A percentile compares a stretch with the other conserved stretches of the same genome.
These are phyloP conservation scores for Agrypnus murinus DNA, from an alignment of 2,888 invertebrate genomes.

Conservation along the genomic window DNA sequence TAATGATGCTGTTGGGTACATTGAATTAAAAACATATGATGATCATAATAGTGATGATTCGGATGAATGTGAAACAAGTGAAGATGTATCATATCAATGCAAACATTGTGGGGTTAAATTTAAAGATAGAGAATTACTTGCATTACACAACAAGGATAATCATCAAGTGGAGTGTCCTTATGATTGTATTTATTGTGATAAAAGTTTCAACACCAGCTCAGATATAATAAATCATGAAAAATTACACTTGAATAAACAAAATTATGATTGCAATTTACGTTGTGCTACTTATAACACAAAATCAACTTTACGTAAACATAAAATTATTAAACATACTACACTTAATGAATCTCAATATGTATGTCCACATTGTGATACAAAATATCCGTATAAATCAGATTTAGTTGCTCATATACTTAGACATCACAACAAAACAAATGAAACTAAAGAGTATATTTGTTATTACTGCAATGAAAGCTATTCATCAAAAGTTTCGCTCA, in stretches of 20 bases:
- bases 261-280: slow-evolving; percentile 15
- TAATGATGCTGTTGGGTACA: neutral
- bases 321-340: slow-evolving; percentile 24
- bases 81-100: neutral
- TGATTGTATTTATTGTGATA: slow-evolving; percentile 30
- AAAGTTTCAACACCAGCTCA: slow-evolving; percentile 22
- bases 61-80: neutral
- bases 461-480: slow-evolving; percentile 57
- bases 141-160: slow-evolving; percentile 4
- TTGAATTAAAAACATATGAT: slow-evolving; percentile 4
- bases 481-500: slow-evolving; percentile 50
- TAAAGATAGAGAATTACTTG: neutral
- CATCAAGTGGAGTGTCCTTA: slow-evolving; percentile 25
- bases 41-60: neutral
- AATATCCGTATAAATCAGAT: slow-evolving; percentile 17
- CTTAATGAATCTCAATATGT: slow-evolving; percentile 20
- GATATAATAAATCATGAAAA: slow-evolving; percentile 27
- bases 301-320: slow-evolving; percentile 23
- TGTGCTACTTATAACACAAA: slow-evolving; percentile 20
- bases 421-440: slow-evolving; percentile 9
- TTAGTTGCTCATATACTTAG: slow-evolving; percentile 5
- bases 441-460: slow-evolving; percentile 49
- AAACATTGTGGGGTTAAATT: slow-evolving; percentile 18
- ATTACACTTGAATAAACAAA: slow-evolving; percentile 2
- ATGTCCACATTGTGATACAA: slow-evolving; percentile 25